A percentile compares a stretch with the other conserved stretches of the same genome.
phyloP scores from a whole-genome alignment of 2,113 vertebrate genomes.

The Motacilla tschutschensis region DNA sequence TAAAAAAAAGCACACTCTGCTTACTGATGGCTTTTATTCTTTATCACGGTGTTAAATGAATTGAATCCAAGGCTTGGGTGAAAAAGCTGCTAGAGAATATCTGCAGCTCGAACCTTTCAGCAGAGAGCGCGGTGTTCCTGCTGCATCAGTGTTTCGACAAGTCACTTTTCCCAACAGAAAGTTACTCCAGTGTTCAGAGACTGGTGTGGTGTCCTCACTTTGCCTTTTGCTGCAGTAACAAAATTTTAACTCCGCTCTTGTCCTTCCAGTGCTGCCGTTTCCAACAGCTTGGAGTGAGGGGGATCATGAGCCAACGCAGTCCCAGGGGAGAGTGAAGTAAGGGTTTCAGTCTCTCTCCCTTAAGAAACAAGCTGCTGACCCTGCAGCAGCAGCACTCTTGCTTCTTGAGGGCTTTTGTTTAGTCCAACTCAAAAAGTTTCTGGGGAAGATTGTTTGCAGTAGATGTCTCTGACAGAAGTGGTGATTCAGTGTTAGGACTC shows the following conservation, averaged over 20 bases:
- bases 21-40: neutral
- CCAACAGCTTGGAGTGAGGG: neutral
- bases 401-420: neutral
- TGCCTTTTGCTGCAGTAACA: neutral
- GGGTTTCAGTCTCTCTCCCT: neutral
- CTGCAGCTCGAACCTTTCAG: neutral
- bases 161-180: neutral
- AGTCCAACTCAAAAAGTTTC: neutral
- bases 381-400: neutral
- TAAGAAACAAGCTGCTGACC: neutral
- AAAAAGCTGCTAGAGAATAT: neutral
- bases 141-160: neutral
- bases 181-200: neutral
- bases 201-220: neutral
- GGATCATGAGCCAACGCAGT: accelerated
- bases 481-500: no score
- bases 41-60: neutral
- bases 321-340: neutral
- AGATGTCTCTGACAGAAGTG: neutral
- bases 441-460: accelerated
- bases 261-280: neutral
- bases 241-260: neutral
- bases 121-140: neutral
- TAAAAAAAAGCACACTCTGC: neutral
- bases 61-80: neutral